Percentiles rank a stretch among this genome's conserved stretches.
Evolutionary conservation across 2,888 invertebrate genomes (phyloP).

Genomic region (Seira ritae): DNA sequence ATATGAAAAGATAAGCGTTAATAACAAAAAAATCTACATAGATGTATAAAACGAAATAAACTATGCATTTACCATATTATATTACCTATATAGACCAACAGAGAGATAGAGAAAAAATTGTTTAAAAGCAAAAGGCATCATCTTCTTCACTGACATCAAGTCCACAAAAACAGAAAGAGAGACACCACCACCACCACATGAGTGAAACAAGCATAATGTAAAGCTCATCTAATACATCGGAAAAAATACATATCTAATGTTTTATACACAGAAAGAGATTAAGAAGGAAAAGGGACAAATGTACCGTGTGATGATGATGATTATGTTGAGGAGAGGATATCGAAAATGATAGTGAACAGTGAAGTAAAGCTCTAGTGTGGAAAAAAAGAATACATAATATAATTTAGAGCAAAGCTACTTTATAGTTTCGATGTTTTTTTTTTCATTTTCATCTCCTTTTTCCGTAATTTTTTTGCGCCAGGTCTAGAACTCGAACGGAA

Average conservation of each 20-base stretch:
- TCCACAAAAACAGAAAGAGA: background rate
- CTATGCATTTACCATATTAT: background rate
- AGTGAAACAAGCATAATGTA: constrained; percentile 13
- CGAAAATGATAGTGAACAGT: constrained; percentile 38
- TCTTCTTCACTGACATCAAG: constrained; percentile 4
- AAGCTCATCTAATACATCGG: constrained; percentile 9
- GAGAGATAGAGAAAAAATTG: background rate
- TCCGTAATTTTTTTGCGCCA: background rate
- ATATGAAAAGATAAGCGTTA: constrained; percentile 10
- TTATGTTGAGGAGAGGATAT: constrained; percentile 31
- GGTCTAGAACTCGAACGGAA: too few species aligned
- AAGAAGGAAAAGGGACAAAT: constrained; percentile 46
- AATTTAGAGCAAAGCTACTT: too few species aligned
- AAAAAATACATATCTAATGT: background rate
- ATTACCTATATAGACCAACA: background rate
- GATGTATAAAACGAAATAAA: background rate
- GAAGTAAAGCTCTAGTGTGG: background rate
- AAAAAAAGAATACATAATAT: constrained; percentile 5
- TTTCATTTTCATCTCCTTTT: too few species aligned
- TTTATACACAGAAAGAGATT: constrained; percentile 3
- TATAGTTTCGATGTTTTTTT: too few species aligned
- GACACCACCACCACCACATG: background rate
- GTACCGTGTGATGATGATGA: constrained; percentile 46
- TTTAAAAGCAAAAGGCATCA: background rate
- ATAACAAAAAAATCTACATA: constrained; percentile 4